phyloP scores from a whole-genome alignment of 1,140 invertebrate genomes.

The Drosophila sp. region DNA sequence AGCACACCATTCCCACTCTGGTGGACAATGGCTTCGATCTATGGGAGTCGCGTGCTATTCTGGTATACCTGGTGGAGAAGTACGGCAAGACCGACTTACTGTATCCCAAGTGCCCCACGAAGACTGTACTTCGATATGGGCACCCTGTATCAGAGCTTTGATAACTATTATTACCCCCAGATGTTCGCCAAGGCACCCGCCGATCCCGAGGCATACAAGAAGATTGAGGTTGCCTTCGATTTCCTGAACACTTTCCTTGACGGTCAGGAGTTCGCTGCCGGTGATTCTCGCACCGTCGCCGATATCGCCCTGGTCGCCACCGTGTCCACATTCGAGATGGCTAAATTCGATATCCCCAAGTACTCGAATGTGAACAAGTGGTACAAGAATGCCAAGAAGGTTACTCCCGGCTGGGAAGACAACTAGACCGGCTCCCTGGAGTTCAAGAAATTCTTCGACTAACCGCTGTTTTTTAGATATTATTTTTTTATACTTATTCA shows the following conservation, averaged over 20 bases:
- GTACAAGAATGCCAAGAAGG: conserved; percentile 88
- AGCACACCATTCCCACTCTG: conserved; percentile 88
- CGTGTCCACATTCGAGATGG: conserved; percentile 88
- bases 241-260: conserved; percentile 89
- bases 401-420: conserved; percentile 90
- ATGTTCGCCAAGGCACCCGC: conserved; percentile 88
- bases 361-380: conserved; percentile 90
- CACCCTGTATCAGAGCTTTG: conserved; percentile 88
- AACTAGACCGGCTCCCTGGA: conserved; percentile 87
- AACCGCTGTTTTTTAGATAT: conserved; percentile 35
- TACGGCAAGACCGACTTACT: conserved; percentile 89
- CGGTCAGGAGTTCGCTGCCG: conserved; percentile 88
- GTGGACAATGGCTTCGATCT: conserved; percentile 88
- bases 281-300: conserved; percentile 89
- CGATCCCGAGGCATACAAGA: conserved; percentile 88
- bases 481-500: conserved; percentile 40
- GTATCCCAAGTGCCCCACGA: conserved; percentile 89
- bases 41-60: conserved; percentile 90
- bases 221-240: conserved; percentile 87
- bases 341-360: conserved; percentile 88
- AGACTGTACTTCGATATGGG: conserved; percentile 90
- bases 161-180: conserved; percentile 89
- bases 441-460: conserved; percentile 85
- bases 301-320: conserved; percentile 88
- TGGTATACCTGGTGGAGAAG: conserved; percentile 88